Conservation (phyloP, 2,797 vertebrate genomes). For the Phoebastria nigripes region DNA sequence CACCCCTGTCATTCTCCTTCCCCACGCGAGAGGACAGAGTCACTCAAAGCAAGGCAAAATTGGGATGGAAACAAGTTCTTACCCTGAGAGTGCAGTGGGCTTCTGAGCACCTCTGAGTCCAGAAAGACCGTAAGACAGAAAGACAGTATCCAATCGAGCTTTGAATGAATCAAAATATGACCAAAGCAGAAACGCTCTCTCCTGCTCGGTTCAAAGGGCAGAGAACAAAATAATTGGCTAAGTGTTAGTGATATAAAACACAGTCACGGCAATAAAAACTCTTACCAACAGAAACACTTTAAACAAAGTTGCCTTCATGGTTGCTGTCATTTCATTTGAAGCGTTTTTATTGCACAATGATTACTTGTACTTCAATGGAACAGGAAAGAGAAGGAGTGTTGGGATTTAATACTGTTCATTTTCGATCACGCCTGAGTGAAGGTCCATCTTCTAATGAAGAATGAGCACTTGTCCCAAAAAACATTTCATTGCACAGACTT, state of each 20-base stretch:
- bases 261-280: neutral
- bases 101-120: neutral
- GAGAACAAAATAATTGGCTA: neutral
- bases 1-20: neutral
- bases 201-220: neutral
- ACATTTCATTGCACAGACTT: neutral
- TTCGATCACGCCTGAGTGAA: neutral
- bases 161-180: neutral
- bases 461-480: neutral
- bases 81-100: neutral
- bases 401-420: neutral
- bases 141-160: accelerated
- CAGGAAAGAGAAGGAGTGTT: neutral
- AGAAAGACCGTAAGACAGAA: neutral
- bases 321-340: neutral
- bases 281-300: neutral
- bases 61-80: neutral
- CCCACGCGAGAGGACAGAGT: neutral
- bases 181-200: neutral
- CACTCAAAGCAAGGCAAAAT: neutral
- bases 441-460: neutral
- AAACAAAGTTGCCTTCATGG: neutral
- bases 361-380: neutral
- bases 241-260: neutral
- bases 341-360: neutral